A percentile compares a stretch with the other conserved stretches of the same genome.
phyloP scores from a whole-genome alignment of 2,113 vertebrate genomes.

The Menidia beryllina region DNA sequence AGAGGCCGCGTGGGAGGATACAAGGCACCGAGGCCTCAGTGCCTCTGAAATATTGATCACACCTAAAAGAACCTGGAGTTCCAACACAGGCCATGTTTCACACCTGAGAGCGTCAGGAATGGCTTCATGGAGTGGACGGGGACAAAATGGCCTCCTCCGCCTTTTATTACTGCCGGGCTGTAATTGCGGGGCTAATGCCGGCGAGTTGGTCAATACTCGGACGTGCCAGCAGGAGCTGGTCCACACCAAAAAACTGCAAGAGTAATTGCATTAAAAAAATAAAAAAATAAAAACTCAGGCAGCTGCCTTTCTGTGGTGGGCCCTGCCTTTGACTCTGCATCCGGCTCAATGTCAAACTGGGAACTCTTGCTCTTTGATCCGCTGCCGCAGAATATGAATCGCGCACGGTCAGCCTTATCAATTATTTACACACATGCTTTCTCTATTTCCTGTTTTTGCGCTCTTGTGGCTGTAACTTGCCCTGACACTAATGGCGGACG shows the following conservation, averaged over 20 bases:
- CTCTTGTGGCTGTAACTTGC: conserved; percentile 76
- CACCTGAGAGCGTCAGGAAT: conserved; percentile 69
- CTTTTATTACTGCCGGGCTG: conserved; percentile 44
- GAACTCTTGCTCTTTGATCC: conserved; percentile 75
- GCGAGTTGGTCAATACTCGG: conserved; percentile 64
- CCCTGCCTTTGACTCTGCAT: conserved; percentile 73
- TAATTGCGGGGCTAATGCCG: conserved; percentile 59
- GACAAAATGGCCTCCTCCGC: conserved; percentile 71
- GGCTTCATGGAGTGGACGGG: conserved; percentile 59
- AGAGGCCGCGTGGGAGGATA: conserved; percentile 53
- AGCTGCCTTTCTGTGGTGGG: conserved; percentile 44
- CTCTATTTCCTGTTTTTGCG: conserved; percentile 79
- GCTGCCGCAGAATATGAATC: conserved; percentile 76
- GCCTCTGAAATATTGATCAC: conserved; percentile 77
- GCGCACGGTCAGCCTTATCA: conserved; percentile 78
- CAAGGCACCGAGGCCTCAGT: conserved; percentile 27
- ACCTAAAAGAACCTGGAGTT: conserved; percentile 71
- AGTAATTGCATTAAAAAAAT: conserved; percentile 71
- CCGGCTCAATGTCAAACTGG: conserved; percentile 76
- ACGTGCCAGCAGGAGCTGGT: conserved; percentile 58
- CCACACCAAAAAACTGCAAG: conserved; percentile 27
- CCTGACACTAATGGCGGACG: conserved; percentile 75
- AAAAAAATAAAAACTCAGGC: conserved; percentile 70
- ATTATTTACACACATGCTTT: conserved; percentile 83
- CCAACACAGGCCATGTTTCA: conserved; percentile 63